phyloP scores from a whole-genome alignment of 2,888 invertebrate genomes.

The Lithosia quadra region DNA sequence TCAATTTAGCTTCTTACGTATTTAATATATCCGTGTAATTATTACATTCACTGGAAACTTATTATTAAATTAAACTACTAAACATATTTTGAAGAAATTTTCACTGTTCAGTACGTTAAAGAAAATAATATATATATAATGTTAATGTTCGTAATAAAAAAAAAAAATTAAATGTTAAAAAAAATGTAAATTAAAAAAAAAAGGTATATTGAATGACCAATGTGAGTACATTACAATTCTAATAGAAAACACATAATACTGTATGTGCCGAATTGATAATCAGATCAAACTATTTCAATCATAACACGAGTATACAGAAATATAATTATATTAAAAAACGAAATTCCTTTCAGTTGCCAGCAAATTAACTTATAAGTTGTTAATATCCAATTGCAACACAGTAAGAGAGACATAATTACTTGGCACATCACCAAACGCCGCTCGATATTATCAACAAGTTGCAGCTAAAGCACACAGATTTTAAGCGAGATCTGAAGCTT shows the following conservation, averaged over 20 bases:
- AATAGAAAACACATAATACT: background rate
- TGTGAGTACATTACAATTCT: background rate
- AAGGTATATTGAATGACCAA: background rate
- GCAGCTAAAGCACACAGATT: slow-evolving; percentile 25
- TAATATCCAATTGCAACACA: background rate
- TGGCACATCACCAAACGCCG: slow-evolving; percentile 21
- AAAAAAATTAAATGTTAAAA: too few species aligned
- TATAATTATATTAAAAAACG: background rate
- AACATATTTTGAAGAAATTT: too few species aligned
- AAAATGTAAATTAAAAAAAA: background rate
- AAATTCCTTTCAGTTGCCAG: background rate
- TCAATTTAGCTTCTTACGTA: too few species aligned
- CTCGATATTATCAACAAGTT: slow-evolving; percentile 30
- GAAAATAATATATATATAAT: too few species aligned
- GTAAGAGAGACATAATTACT: slow-evolving; percentile 17
- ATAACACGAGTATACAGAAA: too few species aligned
- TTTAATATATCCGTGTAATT: too few species aligned
- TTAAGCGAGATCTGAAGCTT: slow-evolving; percentile 25
- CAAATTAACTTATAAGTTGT: background rate
- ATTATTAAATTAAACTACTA: too few species aligned
- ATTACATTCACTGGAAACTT: too few species aligned
- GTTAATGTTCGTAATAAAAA: too few species aligned
- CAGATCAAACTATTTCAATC: too few species aligned
- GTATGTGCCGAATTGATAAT: too few species aligned
- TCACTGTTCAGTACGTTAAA: too few species aligned